Evolutionary conservation across 2,113 vertebrate species (phyloP).

Genomic region (Perca fluviatilis): DNA sequence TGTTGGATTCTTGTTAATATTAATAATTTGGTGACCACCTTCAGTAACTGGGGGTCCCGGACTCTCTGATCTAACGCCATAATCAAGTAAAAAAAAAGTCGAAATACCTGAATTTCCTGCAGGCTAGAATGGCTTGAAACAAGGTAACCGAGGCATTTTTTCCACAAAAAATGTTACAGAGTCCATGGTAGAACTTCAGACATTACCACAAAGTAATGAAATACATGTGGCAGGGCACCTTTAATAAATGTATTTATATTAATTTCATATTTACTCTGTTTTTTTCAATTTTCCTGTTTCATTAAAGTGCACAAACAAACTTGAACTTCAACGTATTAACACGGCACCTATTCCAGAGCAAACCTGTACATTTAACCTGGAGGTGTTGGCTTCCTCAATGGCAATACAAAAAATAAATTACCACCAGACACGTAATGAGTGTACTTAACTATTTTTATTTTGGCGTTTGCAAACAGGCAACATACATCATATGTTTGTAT

Average conservation of each 20-base stretch:
- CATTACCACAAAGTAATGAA: too few relatives aligned
- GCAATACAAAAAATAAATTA: background rate
- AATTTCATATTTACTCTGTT: background rate
- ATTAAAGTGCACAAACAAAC: background rate
- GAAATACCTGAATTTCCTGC: too few relatives aligned
- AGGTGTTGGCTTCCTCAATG: background rate
- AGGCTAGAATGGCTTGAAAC: too few relatives aligned
- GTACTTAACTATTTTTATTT: slow-evolving; percentile 28
- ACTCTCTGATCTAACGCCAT: too few relatives aligned
- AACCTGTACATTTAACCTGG: slow-evolving; percentile 8
- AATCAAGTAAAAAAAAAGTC: too few relatives aligned
- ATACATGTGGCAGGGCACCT: too few relatives aligned
- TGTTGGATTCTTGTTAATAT: too few relatives aligned
- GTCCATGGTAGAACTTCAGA: too few relatives aligned
- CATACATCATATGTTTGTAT: background rate
- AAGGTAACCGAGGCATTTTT: too few relatives aligned
- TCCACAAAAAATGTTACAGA: too few relatives aligned
- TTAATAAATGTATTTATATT: background rate
- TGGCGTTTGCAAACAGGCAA: background rate
- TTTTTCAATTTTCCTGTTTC: background rate
- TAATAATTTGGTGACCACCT: too few relatives aligned
- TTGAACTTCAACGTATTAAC: background rate
- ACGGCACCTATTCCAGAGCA: background rate
- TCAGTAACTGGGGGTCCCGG: too few relatives aligned
- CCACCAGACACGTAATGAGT: slow-evolving; percentile 25